Percentiles rank a stretch among this genome's conserved stretches.
These are phyloP conservation scores for Cepaea hortensis DNA, from an alignment of 2,888 invertebrate species.

Conservation along the genomic window DNA sequence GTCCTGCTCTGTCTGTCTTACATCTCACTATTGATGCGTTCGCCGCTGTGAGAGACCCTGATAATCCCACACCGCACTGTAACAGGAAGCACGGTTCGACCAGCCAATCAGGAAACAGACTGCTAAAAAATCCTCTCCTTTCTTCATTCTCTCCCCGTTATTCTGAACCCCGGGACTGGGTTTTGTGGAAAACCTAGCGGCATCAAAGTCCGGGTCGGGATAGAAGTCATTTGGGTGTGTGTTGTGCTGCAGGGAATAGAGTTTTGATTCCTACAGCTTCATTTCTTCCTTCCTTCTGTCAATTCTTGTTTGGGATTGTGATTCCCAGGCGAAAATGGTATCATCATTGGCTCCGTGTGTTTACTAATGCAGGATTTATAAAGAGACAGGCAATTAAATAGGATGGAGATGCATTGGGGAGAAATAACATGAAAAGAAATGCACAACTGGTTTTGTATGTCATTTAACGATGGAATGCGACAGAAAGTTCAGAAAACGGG, in stretches of 20 bases:
- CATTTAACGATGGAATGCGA: no score
- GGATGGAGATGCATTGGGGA: no score
- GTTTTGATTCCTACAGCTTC: background rate
- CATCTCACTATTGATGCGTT: conserved; percentile 32
- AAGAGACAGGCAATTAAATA: no score
- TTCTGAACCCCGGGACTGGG: background rate
- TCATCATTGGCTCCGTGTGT: no score
- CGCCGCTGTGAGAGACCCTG: conserved; percentile 5
- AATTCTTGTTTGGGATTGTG: no score
- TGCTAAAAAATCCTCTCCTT: background rate
- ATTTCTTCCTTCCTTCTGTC: no score
- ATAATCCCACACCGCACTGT: conserved; percentile 38
- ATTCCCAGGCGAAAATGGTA: no score
- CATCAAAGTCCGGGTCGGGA: background rate
- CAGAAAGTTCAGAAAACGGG: no score
- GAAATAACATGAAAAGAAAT: no score
- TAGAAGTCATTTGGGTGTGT: background rate
- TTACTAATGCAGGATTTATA: no score
- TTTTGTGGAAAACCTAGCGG: background rate
- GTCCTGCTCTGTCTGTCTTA: background rate
- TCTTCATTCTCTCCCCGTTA: background rate
- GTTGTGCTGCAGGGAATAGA: background rate
- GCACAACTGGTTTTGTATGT: no score
- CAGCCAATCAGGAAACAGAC: conserved; percentile 36
- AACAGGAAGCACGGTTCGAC: conserved; percentile 35